Evolutionary conservation across 1,140 invertebrate genomes (phyloP), one percentile per base, ranked within the genome.

Genomic region (Papilio dardanus): DNA sequence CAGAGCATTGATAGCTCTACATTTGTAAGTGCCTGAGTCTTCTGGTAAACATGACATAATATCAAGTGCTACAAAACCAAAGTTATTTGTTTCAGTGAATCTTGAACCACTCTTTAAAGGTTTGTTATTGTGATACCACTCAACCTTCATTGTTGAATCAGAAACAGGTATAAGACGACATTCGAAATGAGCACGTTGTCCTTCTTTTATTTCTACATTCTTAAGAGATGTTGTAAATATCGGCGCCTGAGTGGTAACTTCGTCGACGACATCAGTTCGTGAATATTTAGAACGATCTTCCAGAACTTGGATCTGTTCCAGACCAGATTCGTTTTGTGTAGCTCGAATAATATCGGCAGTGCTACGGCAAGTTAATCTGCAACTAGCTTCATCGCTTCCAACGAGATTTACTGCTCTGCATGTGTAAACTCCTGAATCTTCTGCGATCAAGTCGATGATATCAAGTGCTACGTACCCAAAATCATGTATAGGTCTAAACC

Each of bases 81-180:
- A 99, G 90, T 97, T 98, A 84, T 98, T 98, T 10, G 97, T 98
- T 94, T 98, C 97, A 8, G 97, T 96, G 87, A 98, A 98, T 81
- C 97, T 94, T 0, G 97, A 98, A 10, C 97, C 97, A 75, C 97
- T 97, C 91, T 98, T 98, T 0, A 98, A 93, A 1, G 97, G 97
- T 78, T 96, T 94, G 84, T 97, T 98, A 88, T 99, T 98, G 79
- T 98, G 98, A 94, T 98, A 99, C 99, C 99, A 99, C 94, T 99
- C 98, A 0, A 99, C 98, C 90, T 97, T 98, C 97, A 99, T 97
- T 0, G 97, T 97, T 0, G 97, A 95, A 94, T 99, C 99, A 46
- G 98, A 99, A 24, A 99, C 97, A 8, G 99, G 99, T 82, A 99
- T 98, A 12, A 99, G 92, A 40, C 98, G 96, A 84, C 97, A 98